A percentile compares a stretch with the other conserved stretches of the same genome.
phyloP scores from a whole-genome alignment of 2,888 invertebrate genomes.

The Mesorhabditis belari region DNA sequence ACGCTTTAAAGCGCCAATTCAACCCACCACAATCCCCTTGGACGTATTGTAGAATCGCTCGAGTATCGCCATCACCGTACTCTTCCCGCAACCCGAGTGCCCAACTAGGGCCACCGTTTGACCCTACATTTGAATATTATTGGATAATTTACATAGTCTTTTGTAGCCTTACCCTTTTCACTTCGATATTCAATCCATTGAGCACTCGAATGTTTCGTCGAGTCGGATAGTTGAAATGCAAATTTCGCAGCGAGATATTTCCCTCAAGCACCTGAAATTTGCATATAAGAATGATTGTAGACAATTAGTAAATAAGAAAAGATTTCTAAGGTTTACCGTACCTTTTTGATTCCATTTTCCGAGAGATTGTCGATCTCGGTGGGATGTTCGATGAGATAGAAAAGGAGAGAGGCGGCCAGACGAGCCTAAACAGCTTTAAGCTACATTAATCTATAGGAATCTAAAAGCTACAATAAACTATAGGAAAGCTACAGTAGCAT shows the following conservation, averaged over 20 bases:
- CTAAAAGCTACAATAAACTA: neutral
- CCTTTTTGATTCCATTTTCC: conserved; percentile 25
- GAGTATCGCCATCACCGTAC: conserved; percentile 58
- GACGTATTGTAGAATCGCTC: conserved; percentile 77
- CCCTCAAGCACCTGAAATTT: conserved; percentile 47
- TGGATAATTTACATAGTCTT: neutral
- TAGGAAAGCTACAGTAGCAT: too few species aligned
- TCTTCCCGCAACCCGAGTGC: conserved; percentile 53
- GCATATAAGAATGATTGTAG: neutral
- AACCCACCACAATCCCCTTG: conserved; percentile 63
- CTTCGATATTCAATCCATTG: conserved; percentile 50
- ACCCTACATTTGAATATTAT: conserved; percentile 20
- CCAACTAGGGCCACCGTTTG: conserved; percentile 49
- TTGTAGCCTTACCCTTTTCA: conserved; percentile 1
- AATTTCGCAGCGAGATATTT: conserved; percentile 51
- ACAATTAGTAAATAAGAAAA: neutral
- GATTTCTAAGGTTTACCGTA: conserved; percentile 2
- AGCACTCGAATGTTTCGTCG: conserved; percentile 53
- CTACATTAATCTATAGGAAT: conserved; percentile 10
- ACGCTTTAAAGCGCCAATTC: neutral
- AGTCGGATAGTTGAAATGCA: conserved; percentile 55
- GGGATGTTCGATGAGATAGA: conserved; percentile 53
- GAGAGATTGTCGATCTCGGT: conserved; percentile 54
- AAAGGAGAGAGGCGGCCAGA: conserved; percentile 55
- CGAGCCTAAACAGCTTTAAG: conserved; percentile 40